phyloP scores from a whole-genome alignment of 2,113 vertebrate genomes.

The Hystrix brachyura region DNA sequence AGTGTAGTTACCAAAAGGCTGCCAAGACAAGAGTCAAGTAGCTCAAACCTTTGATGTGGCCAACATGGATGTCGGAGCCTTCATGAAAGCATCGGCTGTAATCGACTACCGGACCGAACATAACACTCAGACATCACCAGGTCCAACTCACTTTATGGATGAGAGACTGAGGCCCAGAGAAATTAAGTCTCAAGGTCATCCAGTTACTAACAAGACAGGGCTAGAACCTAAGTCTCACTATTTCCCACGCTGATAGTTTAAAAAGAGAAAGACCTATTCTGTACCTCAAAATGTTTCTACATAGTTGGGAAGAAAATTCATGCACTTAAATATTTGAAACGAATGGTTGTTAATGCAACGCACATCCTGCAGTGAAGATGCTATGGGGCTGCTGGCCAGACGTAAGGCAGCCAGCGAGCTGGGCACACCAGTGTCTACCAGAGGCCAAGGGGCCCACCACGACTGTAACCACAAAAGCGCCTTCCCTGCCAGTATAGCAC shows the following conservation, averaged over 20 bases:
- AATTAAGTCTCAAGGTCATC: background rate
- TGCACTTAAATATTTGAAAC: background rate
- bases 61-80: background rate
- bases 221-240: background rate
- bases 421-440: background rate
- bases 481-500: background rate
- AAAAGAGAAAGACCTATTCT: background rate
- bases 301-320: background rate
- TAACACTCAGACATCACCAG: background rate
- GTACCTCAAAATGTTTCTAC: background rate
- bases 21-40: background rate
- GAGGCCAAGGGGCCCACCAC: background rate
- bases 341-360: background rate
- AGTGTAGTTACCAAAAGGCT: background rate
- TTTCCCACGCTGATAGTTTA: background rate
- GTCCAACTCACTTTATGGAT: background rate
- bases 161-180: constrained; percentile 33
- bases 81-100: background rate
- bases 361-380: background rate
- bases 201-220: background rate
- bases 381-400: background rate
- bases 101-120: background rate
- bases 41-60: background rate
- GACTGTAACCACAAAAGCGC: background rate
- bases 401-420: background rate